Percentiles rank a stretch among this genome's conserved stretches.
Evolutionary conservation across 2,797 vertebrate species (phyloP).

Genomic region (Sternotherus odoratus): DNA sequence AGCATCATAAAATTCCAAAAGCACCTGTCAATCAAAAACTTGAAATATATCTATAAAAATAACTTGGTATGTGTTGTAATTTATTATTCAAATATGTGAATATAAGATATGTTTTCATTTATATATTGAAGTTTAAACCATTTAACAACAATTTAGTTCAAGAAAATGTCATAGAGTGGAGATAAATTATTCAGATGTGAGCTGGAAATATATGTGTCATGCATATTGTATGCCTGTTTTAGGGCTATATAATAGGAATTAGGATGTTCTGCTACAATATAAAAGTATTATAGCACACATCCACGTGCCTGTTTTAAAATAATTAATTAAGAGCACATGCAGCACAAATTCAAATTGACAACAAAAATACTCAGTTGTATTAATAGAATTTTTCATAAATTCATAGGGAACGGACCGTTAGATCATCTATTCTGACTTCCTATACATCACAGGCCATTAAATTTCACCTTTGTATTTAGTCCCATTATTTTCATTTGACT

Average conservation of each 20-base stretch:
- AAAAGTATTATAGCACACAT: neutral
- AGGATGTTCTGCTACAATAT: neutral
- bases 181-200: neutral
- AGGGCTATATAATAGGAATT: neutral
- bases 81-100: conserved; percentile 51
- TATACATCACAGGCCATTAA: accelerated
- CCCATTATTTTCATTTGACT: conserved; percentile 2
- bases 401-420: neutral
- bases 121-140: neutral
- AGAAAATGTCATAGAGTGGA: neutral
- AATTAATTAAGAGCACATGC: neutral
- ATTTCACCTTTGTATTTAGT: neutral
- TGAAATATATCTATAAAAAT: conserved; percentile 61
- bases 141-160: neutral
- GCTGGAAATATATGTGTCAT: neutral
- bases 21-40: conserved; percentile 55
- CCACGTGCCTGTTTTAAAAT: neutral
- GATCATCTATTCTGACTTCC: neutral
- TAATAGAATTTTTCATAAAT: neutral
- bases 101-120: conserved; percentile 20
- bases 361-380: neutral
- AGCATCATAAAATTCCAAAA: conserved; percentile 52
- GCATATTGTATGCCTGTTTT: neutral
- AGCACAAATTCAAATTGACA: neutral
- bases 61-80: conserved; percentile 56